Percentiles rank a stretch among this genome's conserved stretches.
These are phyloP conservation scores for Heliconius congener DNA, from an alignment of 1,140 invertebrate species.

Conservation along the genomic window DNA sequence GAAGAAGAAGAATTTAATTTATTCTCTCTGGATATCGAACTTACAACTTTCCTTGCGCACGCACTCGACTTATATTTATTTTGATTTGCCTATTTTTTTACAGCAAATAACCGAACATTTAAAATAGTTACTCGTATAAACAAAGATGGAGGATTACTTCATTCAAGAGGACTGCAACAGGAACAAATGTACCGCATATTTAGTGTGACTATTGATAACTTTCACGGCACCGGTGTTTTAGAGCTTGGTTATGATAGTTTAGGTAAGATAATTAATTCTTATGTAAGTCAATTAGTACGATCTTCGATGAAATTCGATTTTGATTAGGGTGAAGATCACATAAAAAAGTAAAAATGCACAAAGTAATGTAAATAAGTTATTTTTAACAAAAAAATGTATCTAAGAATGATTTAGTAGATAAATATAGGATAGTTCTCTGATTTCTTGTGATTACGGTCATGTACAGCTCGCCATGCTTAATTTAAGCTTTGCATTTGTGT, in stretches of 20 bases:
- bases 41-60: not conserved
- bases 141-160: constrained; percentile 44
- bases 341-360: too few species aligned
- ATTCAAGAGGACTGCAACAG: constrained; percentile 49
- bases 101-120: constrained; percentile 36
- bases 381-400: too few species aligned
- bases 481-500: too few species aligned
- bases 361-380: too few species aligned
- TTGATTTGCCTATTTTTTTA: not conserved
- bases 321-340: too few species aligned
- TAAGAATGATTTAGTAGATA: too few species aligned
- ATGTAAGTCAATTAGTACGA: too few species aligned
- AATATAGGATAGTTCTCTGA: too few species aligned
- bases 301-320: too few species aligned
- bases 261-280: constrained; percentile 38
- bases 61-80: too few species aligned
- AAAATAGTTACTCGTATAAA: constrained; percentile 57
- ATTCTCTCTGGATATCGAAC: not conserved
- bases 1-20: not conserved
- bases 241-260: constrained; percentile 53
- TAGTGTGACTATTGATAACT: constrained; percentile 51
- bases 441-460: too few species aligned
- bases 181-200: constrained; percentile 51
- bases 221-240: constrained; percentile 55
- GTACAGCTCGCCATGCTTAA: too few species aligned